Percentiles rank a stretch among this genome's conserved stretches.
These are phyloP conservation scores for Calypte anna DNA, from an alignment of 2,113 vertebrate species.

Conservation along the genomic window DNA sequence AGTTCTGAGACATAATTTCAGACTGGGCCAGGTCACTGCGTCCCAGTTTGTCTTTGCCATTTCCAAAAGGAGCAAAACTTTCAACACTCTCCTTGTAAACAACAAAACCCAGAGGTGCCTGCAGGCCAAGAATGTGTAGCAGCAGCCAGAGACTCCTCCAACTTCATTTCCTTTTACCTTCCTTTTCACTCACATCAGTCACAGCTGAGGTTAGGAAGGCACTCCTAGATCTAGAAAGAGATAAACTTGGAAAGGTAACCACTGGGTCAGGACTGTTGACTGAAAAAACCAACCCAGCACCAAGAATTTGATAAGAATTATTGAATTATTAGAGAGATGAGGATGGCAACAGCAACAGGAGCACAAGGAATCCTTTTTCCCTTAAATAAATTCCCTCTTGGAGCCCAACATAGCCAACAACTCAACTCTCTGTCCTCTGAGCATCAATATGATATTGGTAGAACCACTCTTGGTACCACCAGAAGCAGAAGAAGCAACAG, in stretches of 20 bases:
- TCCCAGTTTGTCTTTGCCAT: background rate
- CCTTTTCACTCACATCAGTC: background rate
- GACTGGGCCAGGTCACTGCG: background rate
- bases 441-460: rapidly evolving
- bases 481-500: background rate
- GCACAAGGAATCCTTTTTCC: background rate
- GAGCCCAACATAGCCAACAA: background rate
- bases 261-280: background rate
- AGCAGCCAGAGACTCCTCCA: background rate
- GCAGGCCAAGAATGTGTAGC: background rate
- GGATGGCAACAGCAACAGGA: background rate
- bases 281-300: background rate
- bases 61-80: background rate
- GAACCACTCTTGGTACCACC: background rate
- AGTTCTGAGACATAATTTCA: background rate
- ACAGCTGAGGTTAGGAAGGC: background rate
- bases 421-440: background rate
- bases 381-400: no score
- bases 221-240: background rate
- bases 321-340: background rate
- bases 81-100: background rate
- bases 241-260: background rate
- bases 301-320: rapidly evolving
- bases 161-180: background rate
- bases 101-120: rapidly evolving